Base-by-base conservation (phyloP, 2,113 vertebrate species). In the Onychorhynchus coronatus region DNA sequence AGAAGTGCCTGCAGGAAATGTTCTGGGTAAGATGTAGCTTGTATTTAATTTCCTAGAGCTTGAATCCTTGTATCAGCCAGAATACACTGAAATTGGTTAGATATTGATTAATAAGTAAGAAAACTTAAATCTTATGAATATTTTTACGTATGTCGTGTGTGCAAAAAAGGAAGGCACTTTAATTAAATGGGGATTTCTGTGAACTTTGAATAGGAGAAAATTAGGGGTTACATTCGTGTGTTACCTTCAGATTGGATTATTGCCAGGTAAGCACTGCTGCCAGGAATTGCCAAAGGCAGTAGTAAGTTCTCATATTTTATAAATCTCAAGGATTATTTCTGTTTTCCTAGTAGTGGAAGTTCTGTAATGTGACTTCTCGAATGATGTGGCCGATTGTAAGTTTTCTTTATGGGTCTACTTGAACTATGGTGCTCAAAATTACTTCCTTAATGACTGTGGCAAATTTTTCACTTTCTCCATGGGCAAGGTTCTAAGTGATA, bases 1-100 rank as follows among this genome's bases (percentile, higher is more conserved):
- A 28, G 98, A 99, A 92, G 99, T 99, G 21, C 99, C 99, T 65
- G 97, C 98, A 9, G 99, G 99, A 89, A 99, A 99, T 18, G 98
- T 99, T 73, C 97, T 99, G 8, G 99, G 99, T 99, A 97, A 91
- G 97, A 66, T 14, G 28, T 39, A 53, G 23, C 12, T 58, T 11
- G 37, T 50, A 11, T 44, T 85, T 82, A 2, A 46, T 76, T 70
- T 93, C 42, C 61, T 84, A 21, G 13, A 77, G 17, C 28, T 76
- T 62, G 55, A 83, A 68, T 85, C 22, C 16, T 67, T 89, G 2
- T 11, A 22, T 77, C 2, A 1, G 77, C 22, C 19, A 47, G 56
- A 79, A 35, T 46, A 30, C 12, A 31, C 14, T 61, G 56, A 55
- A 50, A 14, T 75, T 41, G 14, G 68, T 93, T 49, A 47, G 55